Conservation (phyloP, 2,888 invertebrate species). For the Sarcophaga carnaria region DNA sequence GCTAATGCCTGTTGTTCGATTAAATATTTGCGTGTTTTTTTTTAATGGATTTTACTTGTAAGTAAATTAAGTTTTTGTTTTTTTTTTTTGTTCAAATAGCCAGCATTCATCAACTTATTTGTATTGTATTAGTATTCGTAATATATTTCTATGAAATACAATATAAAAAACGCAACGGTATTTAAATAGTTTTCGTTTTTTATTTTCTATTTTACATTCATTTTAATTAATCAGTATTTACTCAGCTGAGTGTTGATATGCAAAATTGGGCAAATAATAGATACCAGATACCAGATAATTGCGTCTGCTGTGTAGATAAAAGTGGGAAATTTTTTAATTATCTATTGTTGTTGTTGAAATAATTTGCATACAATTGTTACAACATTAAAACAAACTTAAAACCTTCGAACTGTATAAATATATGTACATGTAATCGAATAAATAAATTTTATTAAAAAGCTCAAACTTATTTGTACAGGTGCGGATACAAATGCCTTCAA, state of each 20-base stretch:
- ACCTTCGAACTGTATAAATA: too few relatives aligned
- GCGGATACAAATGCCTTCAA: too few relatives aligned
- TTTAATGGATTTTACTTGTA: constrained; percentile 54
- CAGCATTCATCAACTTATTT: background rate
- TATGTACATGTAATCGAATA: too few relatives aligned
- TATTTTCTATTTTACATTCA: background rate
- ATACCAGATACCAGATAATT: background rate
- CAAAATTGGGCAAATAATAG: constrained; percentile 23
- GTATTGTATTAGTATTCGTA: too few relatives aligned
- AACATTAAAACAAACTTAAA: constrained; percentile 45
- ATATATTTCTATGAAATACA: too few relatives aligned
- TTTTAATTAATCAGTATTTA: constrained; percentile 55
- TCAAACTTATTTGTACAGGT: too few relatives aligned
- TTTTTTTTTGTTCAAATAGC: constrained; percentile 4
- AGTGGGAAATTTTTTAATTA: constrained; percentile 32
- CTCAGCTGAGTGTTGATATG: constrained; percentile 48
- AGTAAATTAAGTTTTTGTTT: background rate
- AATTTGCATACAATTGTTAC: constrained; percentile 58
- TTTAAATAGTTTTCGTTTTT: too few relatives aligned
- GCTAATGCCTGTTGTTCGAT: background rate
- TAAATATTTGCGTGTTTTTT: constrained; percentile 25
- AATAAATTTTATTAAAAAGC: too few relatives aligned
- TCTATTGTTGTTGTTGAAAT: constrained; percentile 2
- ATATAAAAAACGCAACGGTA: too few relatives aligned
- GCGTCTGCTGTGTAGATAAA: constrained; percentile 23